Percentiles rank a stretch among this genome's conserved stretches.
Evolutionary conservation across 2,797 vertebrate species (phyloP).

Genomic region (Microctenopoma lineatum): DNA sequence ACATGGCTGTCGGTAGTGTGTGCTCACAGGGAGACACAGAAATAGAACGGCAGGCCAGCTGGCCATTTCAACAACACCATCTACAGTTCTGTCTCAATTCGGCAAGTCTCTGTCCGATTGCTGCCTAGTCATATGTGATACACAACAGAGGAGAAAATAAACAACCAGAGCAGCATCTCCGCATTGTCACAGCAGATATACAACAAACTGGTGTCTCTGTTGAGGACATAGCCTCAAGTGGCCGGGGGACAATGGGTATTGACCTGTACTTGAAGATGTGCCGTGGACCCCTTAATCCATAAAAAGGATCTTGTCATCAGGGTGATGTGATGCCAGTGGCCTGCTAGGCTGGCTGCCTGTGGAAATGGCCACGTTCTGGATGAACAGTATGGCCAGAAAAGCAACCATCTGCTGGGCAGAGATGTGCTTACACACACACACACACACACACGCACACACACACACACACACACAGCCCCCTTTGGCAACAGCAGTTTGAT

Average conservation of each 20-base stretch:
- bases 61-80: slow-evolving; percentile 43
- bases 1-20: slow-evolving; percentile 22
- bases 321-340: slow-evolving; percentile 70
- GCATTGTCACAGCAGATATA: slow-evolving; percentile 28
- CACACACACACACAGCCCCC: slow-evolving; percentile 59
- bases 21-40: slow-evolving; percentile 16
- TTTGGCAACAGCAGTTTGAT: slow-evolving; percentile 70
- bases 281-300: slow-evolving; percentile 71
- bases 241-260: slow-evolving; percentile 47
- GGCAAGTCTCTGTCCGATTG: slow-evolving; percentile 26
- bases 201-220: slow-evolving; percentile 26
- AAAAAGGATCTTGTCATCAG: slow-evolving; percentile 74
- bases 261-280: slow-evolving; percentile 73
- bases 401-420: slow-evolving; percentile 83
- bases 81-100: slow-evolving; percentile 41
- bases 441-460: slow-evolving; percentile 58
- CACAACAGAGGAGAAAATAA: slow-evolving; percentile 1
- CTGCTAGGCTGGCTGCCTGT: slow-evolving; percentile 69
- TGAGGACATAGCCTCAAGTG: slow-evolving; percentile 31
- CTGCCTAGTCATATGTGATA: slow-evolving; percentile 40
- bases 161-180: slow-evolving; percentile 14
- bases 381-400: slow-evolving; percentile 79
- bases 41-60: slow-evolving; percentile 48
- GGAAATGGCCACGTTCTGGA: slow-evolving; percentile 75
- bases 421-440: slow-evolving; percentile 72